Conservation (phyloP, 1,140 invertebrate genomes). For the Drosophila mayri region DNA sequence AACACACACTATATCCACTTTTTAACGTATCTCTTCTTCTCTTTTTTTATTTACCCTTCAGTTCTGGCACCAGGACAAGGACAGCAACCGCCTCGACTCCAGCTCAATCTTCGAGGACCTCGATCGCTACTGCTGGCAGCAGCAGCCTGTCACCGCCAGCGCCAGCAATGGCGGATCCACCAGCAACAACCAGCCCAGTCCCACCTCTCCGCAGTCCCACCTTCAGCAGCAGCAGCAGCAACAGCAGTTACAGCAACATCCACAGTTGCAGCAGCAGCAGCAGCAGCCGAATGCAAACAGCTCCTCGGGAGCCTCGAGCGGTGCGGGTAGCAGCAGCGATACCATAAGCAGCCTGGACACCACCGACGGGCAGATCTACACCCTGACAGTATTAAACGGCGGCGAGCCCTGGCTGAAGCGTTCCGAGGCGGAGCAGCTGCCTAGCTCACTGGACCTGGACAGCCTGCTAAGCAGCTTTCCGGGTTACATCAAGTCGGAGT, state of each 20-base stretch:
- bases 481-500: slow-evolving; percentile 88
- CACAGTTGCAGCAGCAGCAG: slow-evolving; percentile 75
- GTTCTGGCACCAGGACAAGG: slow-evolving; percentile 90
- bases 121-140: slow-evolving; percentile 92
- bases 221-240: slow-evolving; percentile 74
- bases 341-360: slow-evolving; percentile 79
- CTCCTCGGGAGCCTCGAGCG: slow-evolving; percentile 62
- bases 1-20: neutral
- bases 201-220: slow-evolving; percentile 63
- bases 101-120: slow-evolving; percentile 90
- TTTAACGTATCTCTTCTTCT: neutral
- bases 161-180: slow-evolving; percentile 71
- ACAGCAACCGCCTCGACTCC: slow-evolving; percentile 88
- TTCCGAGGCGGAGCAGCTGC: slow-evolving; percentile 85
- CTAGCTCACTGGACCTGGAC: slow-evolving; percentile 88
- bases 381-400: slow-evolving; percentile 88
- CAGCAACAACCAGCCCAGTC: slow-evolving; percentile 65
- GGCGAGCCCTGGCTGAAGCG: slow-evolving; percentile 86
- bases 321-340: slow-evolving; percentile 67
- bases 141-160: slow-evolving; percentile 86
- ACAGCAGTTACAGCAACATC: slow-evolving; percentile 33
- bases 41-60: slow-evolving; percentile 58
- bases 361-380: slow-evolving; percentile 88
- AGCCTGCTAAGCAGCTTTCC: slow-evolving; percentile 87
- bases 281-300: slow-evolving; percentile 63